A percentile compares a stretch with the other conserved stretches of the same genome.
Evolutionary conservation across 2,888 invertebrate genomes (phyloP).

Genomic region (Colletes collaris): DNA sequence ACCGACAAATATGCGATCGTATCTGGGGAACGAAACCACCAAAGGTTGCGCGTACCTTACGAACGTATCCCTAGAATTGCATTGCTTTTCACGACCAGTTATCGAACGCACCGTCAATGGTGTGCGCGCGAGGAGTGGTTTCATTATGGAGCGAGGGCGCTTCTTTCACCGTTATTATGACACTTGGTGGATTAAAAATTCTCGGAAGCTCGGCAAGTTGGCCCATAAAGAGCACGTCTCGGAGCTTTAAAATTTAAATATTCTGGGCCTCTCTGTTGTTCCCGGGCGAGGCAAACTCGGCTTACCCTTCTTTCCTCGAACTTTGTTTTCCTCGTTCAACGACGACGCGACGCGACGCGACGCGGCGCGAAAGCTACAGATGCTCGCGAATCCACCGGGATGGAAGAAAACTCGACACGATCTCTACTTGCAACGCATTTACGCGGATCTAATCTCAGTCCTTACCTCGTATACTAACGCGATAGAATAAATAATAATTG

Average conservation of each 20-base stretch:
- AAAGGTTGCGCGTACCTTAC: not conserved
- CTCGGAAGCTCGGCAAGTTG: conserved; percentile 19
- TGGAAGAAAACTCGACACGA: conserved; percentile 19
- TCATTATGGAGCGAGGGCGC: conserved; percentile 44
- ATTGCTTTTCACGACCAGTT: conserved; percentile 20
- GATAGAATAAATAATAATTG: too few species aligned
- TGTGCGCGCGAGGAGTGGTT: conserved; percentile 34
- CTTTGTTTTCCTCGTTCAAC: conserved; percentile 8
- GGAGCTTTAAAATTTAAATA: conserved; percentile 45
- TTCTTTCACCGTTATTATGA: conserved; percentile 22
- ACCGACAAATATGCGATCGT: conserved; percentile 15
- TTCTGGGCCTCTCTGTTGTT: conserved; percentile 7
- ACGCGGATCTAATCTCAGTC: too few species aligned
- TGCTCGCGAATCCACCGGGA: not conserved
- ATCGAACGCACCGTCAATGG: conserved; percentile 6
- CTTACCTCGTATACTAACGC: too few species aligned
- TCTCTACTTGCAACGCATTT: conserved; percentile 4
- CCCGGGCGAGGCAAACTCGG: conserved; percentile 26
- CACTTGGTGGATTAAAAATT: conserved; percentile 35
- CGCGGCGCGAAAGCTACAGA: too few species aligned
- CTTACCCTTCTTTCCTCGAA: not conserved
- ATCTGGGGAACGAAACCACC: conserved; percentile 4
- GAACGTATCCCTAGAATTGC: not conserved
- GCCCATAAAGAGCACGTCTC: conserved; percentile 19
- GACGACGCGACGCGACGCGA: not conserved